These are phyloP conservation scores for Plagiodera versicolora DNA, from an alignment of 2,888 invertebrate genomes.

Conservation along the genomic window DNA sequence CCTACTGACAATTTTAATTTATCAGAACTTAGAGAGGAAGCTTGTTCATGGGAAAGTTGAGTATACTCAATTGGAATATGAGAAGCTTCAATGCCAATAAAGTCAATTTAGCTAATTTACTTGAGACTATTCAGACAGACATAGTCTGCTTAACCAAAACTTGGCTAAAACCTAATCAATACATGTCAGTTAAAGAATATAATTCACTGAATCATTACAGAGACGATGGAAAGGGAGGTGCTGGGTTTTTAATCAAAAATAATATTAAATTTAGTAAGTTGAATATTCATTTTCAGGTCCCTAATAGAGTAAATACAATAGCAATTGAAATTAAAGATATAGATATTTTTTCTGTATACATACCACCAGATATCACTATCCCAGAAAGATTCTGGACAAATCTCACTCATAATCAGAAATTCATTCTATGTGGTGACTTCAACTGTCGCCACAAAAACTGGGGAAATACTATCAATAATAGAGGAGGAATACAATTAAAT, in stretches of 20 bases:
- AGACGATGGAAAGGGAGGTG: not conserved
- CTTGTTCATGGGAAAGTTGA: not conserved
- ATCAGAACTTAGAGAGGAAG: not conserved
- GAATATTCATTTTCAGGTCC: not conserved
- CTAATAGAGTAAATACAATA: not conserved
- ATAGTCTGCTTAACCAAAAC: not conserved
- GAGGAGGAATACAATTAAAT: not conserved
- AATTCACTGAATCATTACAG: not conserved
- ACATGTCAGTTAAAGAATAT: too few relatives aligned
- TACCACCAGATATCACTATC: not conserved
- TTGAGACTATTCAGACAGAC: not conserved
- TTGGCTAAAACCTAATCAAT: too few relatives aligned
- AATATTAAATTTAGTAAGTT: not conserved
- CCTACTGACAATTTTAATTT: not conserved
- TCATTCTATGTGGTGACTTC: not conserved
- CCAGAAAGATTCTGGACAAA: not conserved
- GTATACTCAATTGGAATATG: too few relatives aligned
- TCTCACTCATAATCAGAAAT: not conserved
- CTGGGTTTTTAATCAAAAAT: not conserved
- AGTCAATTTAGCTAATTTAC: too few relatives aligned
- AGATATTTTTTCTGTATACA: not conserved
- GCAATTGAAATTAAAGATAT: not conserved
- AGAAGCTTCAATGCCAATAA: too few relatives aligned
- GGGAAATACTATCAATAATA: not conserved
- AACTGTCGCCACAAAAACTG: constrained; percentile 3